Conservation (phyloP, 2,797 vertebrate species). For the Borostomias antarcticus region DNA sequence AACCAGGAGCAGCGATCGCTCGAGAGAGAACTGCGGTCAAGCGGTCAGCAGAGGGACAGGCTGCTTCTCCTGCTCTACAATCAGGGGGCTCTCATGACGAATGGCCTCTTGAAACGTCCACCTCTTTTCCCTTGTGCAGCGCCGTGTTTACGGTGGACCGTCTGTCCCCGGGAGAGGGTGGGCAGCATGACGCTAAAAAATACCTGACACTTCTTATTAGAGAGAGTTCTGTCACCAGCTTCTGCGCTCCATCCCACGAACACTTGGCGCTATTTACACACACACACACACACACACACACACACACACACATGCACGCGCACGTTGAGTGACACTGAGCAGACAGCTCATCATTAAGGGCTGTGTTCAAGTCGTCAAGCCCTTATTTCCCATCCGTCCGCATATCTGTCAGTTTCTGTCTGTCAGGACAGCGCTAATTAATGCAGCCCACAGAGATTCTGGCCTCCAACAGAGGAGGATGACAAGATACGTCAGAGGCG, state of each 20-base stretch:
- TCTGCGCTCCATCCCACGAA: not conserved
- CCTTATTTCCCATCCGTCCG: too few species aligned
- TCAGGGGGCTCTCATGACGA: conserved; percentile 12
- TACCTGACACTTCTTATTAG: not conserved
- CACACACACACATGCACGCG: conserved; percentile 14
- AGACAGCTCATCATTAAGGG: not conserved
- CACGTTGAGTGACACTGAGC: not conserved
- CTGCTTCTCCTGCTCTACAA: conserved; percentile 32
- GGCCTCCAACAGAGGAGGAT: too few species aligned
- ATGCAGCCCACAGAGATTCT: conserved; percentile 26
- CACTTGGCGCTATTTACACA: conserved; percentile 6
- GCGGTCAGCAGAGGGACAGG: too few species aligned
- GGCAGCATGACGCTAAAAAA: too few species aligned
- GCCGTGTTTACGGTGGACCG: too few species aligned
- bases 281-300: conserved; percentile 13
- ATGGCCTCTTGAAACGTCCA: too few species aligned
- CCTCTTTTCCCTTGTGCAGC: too few species aligned
- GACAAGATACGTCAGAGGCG: not conserved
- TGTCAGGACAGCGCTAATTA: conserved; percentile 46
- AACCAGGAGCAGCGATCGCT: conserved; percentile 40
- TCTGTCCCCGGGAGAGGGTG: too few species aligned
- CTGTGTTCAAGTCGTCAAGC: too few species aligned
- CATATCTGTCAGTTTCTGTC: too few species aligned
- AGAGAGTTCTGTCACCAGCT: not conserved
- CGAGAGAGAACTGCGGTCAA: not conserved